A percentile compares a stretch with the other conserved stretches of the same genome.
Conservation (phyloP, 1,140 invertebrate genomes). For the Drosophila pallidifrons region DNA sequence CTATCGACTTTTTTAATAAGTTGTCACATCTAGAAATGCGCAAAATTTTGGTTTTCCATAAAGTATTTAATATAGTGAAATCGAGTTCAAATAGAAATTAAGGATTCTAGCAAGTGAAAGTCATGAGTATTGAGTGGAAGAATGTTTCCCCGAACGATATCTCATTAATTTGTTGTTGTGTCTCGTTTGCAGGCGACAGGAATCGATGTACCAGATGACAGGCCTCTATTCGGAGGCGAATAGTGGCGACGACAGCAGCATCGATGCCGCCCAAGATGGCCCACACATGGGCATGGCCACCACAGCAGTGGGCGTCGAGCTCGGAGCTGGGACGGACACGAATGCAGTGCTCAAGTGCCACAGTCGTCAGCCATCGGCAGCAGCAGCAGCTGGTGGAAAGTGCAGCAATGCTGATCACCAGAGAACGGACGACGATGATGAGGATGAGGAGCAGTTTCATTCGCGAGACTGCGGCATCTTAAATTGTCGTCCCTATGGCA, state of each 20-base stretch:
- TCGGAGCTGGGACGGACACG: conserved; percentile 75
- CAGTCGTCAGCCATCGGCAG: conserved; percentile 89
- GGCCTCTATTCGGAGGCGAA: conserved; percentile 91
- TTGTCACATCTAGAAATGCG: too few species aligned
- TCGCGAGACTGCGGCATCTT: conserved; percentile 93
- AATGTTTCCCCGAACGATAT: neutral
- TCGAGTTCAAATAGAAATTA: neutral
- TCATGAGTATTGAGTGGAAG: conserved; percentile 33
- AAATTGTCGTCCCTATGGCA: conserved; percentile 91
- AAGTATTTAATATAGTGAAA: neutral
- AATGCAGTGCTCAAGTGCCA: conserved; percentile 88
- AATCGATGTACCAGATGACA: conserved; percentile 94
- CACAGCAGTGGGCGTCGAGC: conserved; percentile 44
- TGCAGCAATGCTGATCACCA: conserved; percentile 87
- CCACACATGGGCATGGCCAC: conserved; percentile 9
- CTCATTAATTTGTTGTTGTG: conserved; percentile 18
- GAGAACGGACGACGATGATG: conserved; percentile 67
- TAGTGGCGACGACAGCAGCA: conserved; percentile 86
- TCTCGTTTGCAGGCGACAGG: conserved; percentile 88
- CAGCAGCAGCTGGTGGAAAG: conserved; percentile 84
- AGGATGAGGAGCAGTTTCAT: conserved; percentile 77
- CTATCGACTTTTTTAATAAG: too few species aligned
- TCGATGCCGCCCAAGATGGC: conserved; percentile 77
- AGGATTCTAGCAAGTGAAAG: conserved; percentile 8
- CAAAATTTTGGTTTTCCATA: neutral